phyloP scores from a whole-genome alignment of 2,113 vertebrate species.

The Mugil cephalus region DNA sequence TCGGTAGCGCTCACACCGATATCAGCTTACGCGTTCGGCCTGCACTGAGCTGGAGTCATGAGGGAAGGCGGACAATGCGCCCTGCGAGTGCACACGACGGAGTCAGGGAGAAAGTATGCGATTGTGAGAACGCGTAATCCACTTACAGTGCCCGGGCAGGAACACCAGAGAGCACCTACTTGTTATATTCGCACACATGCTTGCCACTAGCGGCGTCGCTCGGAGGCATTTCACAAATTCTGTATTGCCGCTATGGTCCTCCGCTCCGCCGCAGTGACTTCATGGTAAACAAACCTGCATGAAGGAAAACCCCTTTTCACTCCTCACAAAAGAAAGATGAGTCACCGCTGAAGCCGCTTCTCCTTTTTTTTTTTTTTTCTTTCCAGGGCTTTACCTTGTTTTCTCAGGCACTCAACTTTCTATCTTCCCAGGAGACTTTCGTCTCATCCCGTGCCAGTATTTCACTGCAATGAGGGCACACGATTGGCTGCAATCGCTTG shows the following conservation, averaged over 20 bases:
- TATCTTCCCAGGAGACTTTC: conserved; percentile 52
- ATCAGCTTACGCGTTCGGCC: conserved; percentile 88
- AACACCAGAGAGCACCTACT: conserved; percentile 70
- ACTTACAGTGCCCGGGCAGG: conserved; percentile 58
- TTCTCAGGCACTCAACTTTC: conserved; percentile 62
- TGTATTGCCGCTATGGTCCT: conserved; percentile 58
- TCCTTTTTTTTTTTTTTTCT: conserved; percentile 8
- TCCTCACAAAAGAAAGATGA: conserved; percentile 59
- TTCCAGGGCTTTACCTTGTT: conserved; percentile 60
- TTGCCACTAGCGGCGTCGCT: conserved; percentile 74
- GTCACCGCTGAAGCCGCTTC: conserved; percentile 40
- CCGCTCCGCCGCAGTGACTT: conserved; percentile 75
- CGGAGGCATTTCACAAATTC: conserved; percentile 86
- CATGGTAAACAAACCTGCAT: conserved; percentile 76
- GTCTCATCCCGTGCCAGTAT: conserved; percentile 66
- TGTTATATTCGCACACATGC: conserved; percentile 83
- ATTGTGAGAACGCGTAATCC: conserved; percentile 60
- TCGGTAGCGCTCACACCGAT: conserved; percentile 93
- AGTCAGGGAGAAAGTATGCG: conserved; percentile 44
- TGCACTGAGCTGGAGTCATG: conserved; percentile 64
- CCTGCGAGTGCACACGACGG: conserved; percentile 27
- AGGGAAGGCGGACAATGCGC: conserved; percentile 50
- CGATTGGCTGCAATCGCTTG: conserved; percentile 49
- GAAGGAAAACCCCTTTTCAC: conserved; percentile 66
- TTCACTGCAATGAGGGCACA: conserved; percentile 61